Evolutionary conservation across 2,888 invertebrate genomes (phyloP).

Genomic region (Maniola hyperantus): DNA sequence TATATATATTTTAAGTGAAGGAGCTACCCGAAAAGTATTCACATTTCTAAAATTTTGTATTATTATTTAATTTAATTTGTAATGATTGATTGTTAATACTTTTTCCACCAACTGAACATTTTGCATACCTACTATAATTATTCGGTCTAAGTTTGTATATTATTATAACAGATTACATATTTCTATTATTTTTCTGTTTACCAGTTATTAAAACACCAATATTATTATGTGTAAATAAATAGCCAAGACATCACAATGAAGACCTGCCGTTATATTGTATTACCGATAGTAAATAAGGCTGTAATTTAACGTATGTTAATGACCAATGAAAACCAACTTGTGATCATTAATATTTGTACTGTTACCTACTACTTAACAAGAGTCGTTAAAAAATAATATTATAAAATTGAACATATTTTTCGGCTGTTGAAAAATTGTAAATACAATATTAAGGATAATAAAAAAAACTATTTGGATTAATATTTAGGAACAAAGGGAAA

Average conservation of each 20-base stretch:
- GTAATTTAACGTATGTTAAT: slow-evolving; percentile 82
- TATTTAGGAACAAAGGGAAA: slow-evolving; percentile 80
- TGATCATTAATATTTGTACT: slow-evolving; percentile 84
- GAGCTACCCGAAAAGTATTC: slow-evolving; percentile 64
- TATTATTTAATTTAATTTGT: not conserved
- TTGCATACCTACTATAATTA: no score
- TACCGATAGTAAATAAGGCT: slow-evolving; percentile 72
- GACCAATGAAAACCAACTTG: slow-evolving; percentile 84
- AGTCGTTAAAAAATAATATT: slow-evolving; percentile 83
- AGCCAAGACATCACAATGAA: slow-evolving; percentile 61
- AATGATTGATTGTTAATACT: not conserved
- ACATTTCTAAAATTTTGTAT: slow-evolving; percentile 36
- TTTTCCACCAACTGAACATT: not conserved
- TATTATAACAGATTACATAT: not conserved
- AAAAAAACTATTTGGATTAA: slow-evolving; percentile 81
- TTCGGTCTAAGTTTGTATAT: not conserved
- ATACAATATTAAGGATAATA: slow-evolving; percentile 82
- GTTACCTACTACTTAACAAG: slow-evolving; percentile 84
- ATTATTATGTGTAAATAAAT: slow-evolving; percentile 61
- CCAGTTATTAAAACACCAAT: slow-evolving; percentile 17
- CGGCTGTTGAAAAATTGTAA: slow-evolving; percentile 83
- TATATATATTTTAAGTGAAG: slow-evolving; percentile 68
- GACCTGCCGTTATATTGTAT: slow-evolving; percentile 80
- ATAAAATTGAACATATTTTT: slow-evolving; percentile 83
- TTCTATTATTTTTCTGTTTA: slow-evolving; percentile 31